Evolutionary conservation across 2,797 vertebrate species (phyloP).

Genomic region (Chrosomus eos): DNA sequence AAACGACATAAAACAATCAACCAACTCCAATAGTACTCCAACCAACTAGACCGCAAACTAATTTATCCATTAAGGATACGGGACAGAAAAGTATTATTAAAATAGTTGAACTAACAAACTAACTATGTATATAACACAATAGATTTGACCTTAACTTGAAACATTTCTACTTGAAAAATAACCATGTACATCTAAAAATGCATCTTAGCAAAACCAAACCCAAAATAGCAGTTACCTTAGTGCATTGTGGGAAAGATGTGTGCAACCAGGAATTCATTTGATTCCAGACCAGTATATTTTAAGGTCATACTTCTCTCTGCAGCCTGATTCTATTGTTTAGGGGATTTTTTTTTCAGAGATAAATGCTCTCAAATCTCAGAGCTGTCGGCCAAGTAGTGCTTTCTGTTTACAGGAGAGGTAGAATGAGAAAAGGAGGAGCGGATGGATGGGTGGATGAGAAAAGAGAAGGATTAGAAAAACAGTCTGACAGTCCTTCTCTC

Average conservation of each 20-base stretch:
- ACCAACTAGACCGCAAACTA: not conserved
- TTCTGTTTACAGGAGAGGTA: constrained; percentile 36
- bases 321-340: constrained; percentile 29
- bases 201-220: not conserved
- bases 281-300: constrained; percentile 15
- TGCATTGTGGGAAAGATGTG: constrained; percentile 11
- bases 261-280: constrained; percentile 3
- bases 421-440: constrained; percentile 33
- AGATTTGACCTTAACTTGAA: too few species aligned
- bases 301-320: not conserved
- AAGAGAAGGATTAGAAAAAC: constrained; percentile 63
- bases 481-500: constrained; percentile 69
- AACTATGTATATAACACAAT: too few species aligned
- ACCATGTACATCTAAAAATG: not conserved
- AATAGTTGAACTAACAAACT: not conserved
- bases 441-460: constrained; percentile 24
- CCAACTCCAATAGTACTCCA: not conserved
- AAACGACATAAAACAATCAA: not conserved
- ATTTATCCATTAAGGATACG: not conserved
- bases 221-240: not conserved
- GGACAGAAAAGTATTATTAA: not conserved
- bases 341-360: constrained; percentile 3
- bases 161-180: not conserved
- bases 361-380: constrained; percentile 51
- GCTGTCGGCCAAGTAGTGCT: constrained; percentile 34